Evolutionary conservation across 2,113 vertebrate species (phyloP), one percentile per base, ranked within the genome.

Genomic region (Myiozetetes cayanensis): DNA sequence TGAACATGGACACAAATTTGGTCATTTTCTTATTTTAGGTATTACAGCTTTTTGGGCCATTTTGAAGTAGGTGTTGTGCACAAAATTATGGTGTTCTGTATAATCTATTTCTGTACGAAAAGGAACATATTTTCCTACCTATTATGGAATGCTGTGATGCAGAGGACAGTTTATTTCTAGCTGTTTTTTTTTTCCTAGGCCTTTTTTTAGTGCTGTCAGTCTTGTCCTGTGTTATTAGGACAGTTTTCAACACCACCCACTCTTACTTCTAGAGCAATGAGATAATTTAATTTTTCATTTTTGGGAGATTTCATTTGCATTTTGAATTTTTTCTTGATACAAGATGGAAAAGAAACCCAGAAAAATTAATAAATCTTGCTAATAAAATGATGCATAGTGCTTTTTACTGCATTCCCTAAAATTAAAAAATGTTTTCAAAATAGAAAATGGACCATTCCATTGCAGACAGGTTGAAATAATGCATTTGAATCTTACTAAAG

Each of bases 111-210:
- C 78, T 91, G 84, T 87, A 73, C 70, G 52, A 79, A 95, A 87
- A 76, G 28, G 62, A 94, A 53, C 91, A 91, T 91, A 66, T 97
- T 96, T 92, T 94, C 65, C 76, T 93, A 74, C 93, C 89, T 84
- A 86, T 90, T 93, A 94, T 90, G 65, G 91, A 92, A 44, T 37
- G 35, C 49, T 92, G 35, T 81, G 84, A 82, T 94, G 73, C 66
- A 93, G 75, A 89, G 84, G 71, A 46, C 85, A 86, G 80, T 95
- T 96, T 96, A 95, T 96, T 97, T 96, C 93, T 94, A 91, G 95
- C 53, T 72, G 10, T 73, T 4, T 33, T 65, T 87, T 85, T 87
- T 85, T 89, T n/a, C 41, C 65, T 33, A 87, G 7, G 5, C 30
- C 62, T 77, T 87, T 94, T 97, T 95, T 89, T 93, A 95, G 91